Evolutionary conservation across 1,140 invertebrate species (phyloP).

Genomic region (Plectrocnemia conspersa): DNA sequence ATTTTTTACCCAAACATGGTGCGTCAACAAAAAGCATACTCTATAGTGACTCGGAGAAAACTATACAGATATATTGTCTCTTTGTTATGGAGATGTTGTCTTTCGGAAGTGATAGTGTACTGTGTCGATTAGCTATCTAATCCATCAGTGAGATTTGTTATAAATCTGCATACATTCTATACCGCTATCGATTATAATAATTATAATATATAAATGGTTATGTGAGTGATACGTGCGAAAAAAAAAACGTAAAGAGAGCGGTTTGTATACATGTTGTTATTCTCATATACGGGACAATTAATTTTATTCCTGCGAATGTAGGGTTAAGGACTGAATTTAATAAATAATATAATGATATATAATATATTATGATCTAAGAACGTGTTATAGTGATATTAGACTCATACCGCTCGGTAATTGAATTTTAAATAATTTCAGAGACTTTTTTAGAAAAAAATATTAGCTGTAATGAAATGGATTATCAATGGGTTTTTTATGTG

Average conservation of each 20-base stretch:
- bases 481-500: constrained; percentile 35
- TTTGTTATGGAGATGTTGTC: constrained; percentile 5
- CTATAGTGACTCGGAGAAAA: constrained; percentile 8
- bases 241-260: constrained; percentile 11
- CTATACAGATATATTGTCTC: constrained; percentile 6
- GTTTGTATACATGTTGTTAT: constrained; percentile 20
- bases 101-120: constrained; percentile 20
- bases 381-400: constrained; percentile 37
- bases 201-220: constrained; percentile 12
- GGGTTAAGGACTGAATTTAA: constrained; percentile 32
- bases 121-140: constrained; percentile 23
- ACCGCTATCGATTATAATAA: constrained; percentile 21
- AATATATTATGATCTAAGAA: constrained; percentile 34
- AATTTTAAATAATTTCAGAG: constrained; percentile 33
- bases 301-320: constrained; percentile 30
- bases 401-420: constrained; percentile 34
- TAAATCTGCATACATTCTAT: constrained; percentile 24
- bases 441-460: constrained; percentile 36
- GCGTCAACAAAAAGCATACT: constrained; percentile 11
- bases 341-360: constrained; percentile 34
- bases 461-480: constrained; percentile 33
- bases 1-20: constrained; percentile 15
- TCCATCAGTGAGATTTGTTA: constrained; percentile 27
- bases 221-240: constrained; percentile 20
- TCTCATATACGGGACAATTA: constrained; percentile 24